These are phyloP conservation scores for Drosophila lowei DNA, from an alignment of 1,140 invertebrate genomes.

Conservation along the genomic window DNA sequence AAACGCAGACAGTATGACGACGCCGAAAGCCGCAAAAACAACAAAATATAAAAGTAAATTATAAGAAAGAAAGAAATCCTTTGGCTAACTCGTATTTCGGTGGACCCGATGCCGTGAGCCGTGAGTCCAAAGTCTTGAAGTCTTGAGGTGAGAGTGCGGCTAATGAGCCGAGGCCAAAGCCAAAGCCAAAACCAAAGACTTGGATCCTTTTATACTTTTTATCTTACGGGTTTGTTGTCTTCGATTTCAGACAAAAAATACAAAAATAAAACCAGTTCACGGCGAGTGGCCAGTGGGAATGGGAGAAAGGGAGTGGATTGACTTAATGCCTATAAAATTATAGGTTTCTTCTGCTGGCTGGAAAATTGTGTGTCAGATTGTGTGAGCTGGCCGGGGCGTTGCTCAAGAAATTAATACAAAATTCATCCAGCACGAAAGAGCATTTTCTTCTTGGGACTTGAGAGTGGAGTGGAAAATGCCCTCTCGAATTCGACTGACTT, in stretches of 20 bases:
- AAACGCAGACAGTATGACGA: conserved; percentile 79
- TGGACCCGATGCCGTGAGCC: not conserved
- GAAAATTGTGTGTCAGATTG: conserved; percentile 63
- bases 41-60: conserved; percentile 45
- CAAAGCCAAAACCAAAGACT: conserved; percentile 10
- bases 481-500: conserved; percentile 44
- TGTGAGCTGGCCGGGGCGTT: conserved; percentile 55
- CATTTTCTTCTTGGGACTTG: conserved; percentile 49
- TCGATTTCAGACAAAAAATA: conserved; percentile 25
- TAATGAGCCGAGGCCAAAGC: conserved; percentile 60
- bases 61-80: conserved; percentile 40
- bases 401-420: conserved; percentile 76
- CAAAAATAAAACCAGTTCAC: conserved; percentile 57
- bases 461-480: conserved; percentile 54
- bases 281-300: conserved; percentile 11
- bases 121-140: conserved; percentile 17
- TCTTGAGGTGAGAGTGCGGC: conserved; percentile 65
- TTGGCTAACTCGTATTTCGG: conserved; percentile 51
- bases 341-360: conserved; percentile 65
- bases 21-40: conserved; percentile 46
- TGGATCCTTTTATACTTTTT: conserved; percentile 51
- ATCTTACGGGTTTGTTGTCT: conserved; percentile 5
- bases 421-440: conserved; percentile 52
- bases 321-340: conserved; percentile 80
- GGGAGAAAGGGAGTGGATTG: conserved; percentile 34